Evolutionary conservation across 2,888 invertebrate genomes (phyloP), one percentile per base, ranked within the genome.

Genomic region (Ennomos quercinarius): DNA sequence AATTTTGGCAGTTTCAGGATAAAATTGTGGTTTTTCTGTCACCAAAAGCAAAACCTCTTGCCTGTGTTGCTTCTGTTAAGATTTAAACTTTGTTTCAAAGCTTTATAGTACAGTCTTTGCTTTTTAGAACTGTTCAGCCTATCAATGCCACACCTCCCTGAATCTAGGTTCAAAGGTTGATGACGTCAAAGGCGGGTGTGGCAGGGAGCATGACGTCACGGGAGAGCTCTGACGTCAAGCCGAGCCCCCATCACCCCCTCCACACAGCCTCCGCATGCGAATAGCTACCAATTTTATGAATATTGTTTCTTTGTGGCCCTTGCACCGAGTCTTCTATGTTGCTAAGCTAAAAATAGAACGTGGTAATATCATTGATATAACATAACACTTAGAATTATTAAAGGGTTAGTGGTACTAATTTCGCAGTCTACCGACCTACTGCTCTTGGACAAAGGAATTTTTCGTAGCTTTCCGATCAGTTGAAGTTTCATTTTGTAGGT

Each of bases 131-230:
- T 17, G 1, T 17, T 17, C 4, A 17, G 6, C 5, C 27, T 27
- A 27, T 27, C 3, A 38, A 39, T 36, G 56, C 45, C 50, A 46
- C 44, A 11, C 43, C 35, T 11, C 50, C 52, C 48, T 43, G 50
- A 59, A 66, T 57, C 71, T 74, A 71, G 76, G 71, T 72, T 65
- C 65, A 66, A 62, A 70, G 70, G 70, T 70, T 66, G 71, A 83
- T 91, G 90, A 91, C 91, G 91, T 91, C 86, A 89, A 86, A 77
- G 64, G 86, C 86, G 91, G 91, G 91, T 89, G 91, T 91, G 91
- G 91, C 89, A 81, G 72, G 73, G 72, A 72, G 72, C 80, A 80
- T 91, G 91, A 91, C 91, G 91, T 91, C 91, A 92, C 88, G 71
- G 87, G 87, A 83, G 71, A 78, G 81, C 84, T 87, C 87, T 91